These are phyloP conservation scores for Diabrotica balteata DNA, from an alignment of 2,888 invertebrate genomes.

Conservation along the genomic window DNA sequence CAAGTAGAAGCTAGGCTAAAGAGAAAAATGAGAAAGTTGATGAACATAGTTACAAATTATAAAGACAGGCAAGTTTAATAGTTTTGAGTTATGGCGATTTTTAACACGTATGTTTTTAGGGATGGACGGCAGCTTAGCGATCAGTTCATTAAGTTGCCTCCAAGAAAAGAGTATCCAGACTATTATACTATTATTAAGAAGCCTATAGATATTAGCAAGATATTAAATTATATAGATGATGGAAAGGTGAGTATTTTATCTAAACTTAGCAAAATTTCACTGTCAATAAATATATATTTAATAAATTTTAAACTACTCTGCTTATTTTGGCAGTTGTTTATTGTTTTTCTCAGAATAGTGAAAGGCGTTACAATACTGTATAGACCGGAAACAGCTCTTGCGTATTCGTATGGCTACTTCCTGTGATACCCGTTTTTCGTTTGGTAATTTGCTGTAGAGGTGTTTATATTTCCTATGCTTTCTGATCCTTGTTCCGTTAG, in stretches of 20 bases:
- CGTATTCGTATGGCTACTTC: too few species aligned
- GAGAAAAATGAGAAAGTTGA: constrained; percentile 83
- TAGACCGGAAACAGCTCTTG: too few species aligned
- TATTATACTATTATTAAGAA: constrained; percentile 97
- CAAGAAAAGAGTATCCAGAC: constrained; percentile 90
- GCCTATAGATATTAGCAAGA: constrained; percentile 94
- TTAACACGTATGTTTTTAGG: constrained; percentile 55
- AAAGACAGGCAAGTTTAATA: constrained; percentile 71
- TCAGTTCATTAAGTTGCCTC: constrained; percentile 95
- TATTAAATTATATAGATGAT: constrained; percentile 86
- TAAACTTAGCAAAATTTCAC: background rate
- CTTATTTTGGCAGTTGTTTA: too few species aligned
- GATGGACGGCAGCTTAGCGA: constrained; percentile 88
- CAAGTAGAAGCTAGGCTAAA: constrained; percentile 71
- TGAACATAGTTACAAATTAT: constrained; percentile 88
- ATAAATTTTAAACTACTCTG: background rate
- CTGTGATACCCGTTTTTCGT: too few species aligned
- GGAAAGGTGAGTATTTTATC: constrained; percentile 69
- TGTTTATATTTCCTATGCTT: too few species aligned
- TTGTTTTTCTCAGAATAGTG: too few species aligned
- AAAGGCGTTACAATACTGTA: too few species aligned
- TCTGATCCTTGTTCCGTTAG: too few species aligned
- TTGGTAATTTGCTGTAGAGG: too few species aligned
- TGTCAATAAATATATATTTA: background rate
- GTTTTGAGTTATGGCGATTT: background rate